Conservation (phyloP, 92 coral and sea anemone species). For the Epizoanthus rinbou region DNA sequence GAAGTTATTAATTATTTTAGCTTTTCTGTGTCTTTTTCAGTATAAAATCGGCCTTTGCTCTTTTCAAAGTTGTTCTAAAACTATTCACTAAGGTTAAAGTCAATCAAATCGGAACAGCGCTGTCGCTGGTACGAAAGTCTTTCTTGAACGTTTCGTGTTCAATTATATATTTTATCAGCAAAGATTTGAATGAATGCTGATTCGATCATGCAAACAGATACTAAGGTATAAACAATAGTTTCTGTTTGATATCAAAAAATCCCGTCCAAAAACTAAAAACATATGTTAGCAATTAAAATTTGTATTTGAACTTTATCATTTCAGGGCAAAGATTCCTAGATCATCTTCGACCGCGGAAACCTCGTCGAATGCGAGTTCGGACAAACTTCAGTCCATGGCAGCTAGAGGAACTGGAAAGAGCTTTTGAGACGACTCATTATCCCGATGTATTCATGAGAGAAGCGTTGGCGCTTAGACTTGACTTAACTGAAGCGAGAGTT, state of each 20-base stretch:
- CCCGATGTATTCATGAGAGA: constrained; percentile 99
- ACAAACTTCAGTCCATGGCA: constrained; percentile 99
- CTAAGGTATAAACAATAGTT: not conserved
- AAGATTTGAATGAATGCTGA: not conserved
- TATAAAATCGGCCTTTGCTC: too few relatives aligned
- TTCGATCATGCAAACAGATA: constrained; percentile 12
- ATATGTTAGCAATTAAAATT: too few relatives aligned
- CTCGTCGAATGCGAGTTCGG: constrained; percentile 95
- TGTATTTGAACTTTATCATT: not conserved
- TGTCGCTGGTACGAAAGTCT: not conserved
- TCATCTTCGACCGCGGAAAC: constrained; percentile 82
- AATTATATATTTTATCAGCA: constrained; percentile 6
- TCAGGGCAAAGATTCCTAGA: constrained; percentile 85
- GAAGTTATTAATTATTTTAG: too few relatives aligned
- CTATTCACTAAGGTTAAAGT: not conserved
- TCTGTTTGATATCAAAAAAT: not conserved
- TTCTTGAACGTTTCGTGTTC: constrained; percentile 12
- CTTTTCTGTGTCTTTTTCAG: too few relatives aligned
- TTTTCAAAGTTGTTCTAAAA: not conserved
- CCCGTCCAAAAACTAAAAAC: too few relatives aligned
- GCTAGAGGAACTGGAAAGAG: constrained; percentile 93
- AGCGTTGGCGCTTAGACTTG: constrained; percentile 89
- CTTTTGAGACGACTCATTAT: constrained; percentile 93
- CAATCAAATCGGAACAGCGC: too few relatives aligned
- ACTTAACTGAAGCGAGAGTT: constrained; percentile 96